These are phyloP conservation scores for Cephonodes hylas DNA, from an alignment of 2,888 invertebrate species.

Conservation along the genomic window DNA sequence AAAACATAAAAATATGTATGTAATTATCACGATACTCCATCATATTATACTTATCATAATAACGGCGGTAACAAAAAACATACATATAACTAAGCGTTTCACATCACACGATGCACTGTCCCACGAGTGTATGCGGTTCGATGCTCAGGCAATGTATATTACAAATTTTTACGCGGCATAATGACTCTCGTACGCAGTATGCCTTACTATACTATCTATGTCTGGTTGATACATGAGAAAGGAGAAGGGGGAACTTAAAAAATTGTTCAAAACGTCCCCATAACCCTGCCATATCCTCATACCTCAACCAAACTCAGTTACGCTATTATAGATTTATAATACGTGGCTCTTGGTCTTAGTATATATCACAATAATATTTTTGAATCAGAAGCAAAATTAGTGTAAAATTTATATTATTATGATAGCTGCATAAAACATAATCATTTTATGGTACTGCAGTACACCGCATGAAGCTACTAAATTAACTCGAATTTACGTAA, in stretches of 20 bases:
- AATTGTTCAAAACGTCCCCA: no score
- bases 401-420: no score
- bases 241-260: no score
- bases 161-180: constrained; percentile 28
- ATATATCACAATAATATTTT: no score
- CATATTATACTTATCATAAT: constrained; percentile 5
- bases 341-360: neutral
- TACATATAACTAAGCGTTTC: constrained; percentile 34
- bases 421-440: no score
- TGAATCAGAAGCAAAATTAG: no score
- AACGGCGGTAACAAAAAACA: constrained; percentile 4
- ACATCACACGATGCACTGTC: constrained; percentile 56
- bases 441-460: no score
- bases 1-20: constrained; percentile 19
- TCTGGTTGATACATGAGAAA: neutral
- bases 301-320: neutral
- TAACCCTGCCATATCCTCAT: neutral
- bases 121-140: constrained; percentile 39
- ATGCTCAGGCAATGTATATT: constrained; percentile 48
- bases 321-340: neutral
- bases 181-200: neutral
- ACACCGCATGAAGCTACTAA: neutral
- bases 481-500: no score
- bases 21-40: constrained; percentile 19
- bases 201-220: neutral